These are phyloP conservation scores for Brachymystax lenok DNA, from an alignment of 2,797 vertebrate genomes.

Conservation along the genomic window DNA sequence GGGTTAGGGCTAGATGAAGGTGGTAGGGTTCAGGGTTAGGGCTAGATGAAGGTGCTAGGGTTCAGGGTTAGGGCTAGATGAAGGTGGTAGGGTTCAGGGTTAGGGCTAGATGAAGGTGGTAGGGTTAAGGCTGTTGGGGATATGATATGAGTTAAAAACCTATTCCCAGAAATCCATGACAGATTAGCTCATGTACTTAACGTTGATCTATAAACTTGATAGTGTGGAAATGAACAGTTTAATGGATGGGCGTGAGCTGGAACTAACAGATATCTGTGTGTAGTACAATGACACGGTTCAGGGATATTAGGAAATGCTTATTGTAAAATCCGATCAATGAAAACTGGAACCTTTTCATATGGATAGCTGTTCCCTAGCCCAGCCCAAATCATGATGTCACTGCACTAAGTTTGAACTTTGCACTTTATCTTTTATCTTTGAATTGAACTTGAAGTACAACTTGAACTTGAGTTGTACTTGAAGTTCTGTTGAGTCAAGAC, in stretches of 20 bases:
- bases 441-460: neutral
- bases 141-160: neutral
- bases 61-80: neutral
- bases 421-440: conserved; percentile 3
- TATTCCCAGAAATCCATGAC: neutral
- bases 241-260: neutral
- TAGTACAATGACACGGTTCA: neutral
- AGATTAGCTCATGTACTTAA: conserved; percentile 22
- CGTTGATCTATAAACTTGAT: conserved; percentile 62
- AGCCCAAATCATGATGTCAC: neutral
- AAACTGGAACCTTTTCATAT: neutral
- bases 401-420: neutral
- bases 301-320: neutral
- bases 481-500: neutral
- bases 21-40: neutral
- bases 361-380: neutral
- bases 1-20: neutral
- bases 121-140: neutral
- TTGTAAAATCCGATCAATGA: neutral
- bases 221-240: conserved; percentile 59
- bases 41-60: neutral
- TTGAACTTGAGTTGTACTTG: too few species aligned
- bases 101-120: neutral
- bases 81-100: neutral
- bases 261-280: neutral